These are phyloP conservation scores for Chymomyza caudatula DNA, from an alignment of 2,888 invertebrate genomes.

Conservation along the genomic window DNA sequence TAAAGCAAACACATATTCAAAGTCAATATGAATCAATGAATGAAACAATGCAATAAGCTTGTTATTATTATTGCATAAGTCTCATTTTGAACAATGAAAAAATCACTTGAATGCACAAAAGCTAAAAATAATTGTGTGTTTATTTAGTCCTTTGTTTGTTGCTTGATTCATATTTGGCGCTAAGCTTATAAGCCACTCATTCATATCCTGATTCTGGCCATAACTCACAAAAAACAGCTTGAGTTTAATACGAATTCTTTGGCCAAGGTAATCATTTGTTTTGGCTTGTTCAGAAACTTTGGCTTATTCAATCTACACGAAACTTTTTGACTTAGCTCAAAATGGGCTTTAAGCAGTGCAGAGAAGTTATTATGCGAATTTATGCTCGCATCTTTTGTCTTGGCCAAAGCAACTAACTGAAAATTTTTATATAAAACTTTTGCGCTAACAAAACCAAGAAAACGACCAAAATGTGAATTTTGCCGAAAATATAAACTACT, in stretches of 20 bases:
- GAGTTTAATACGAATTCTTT: background rate
- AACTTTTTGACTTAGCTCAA: background rate
- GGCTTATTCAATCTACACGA: background rate
- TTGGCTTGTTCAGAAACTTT: background rate
- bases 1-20: background rate
- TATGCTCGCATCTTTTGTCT: background rate
- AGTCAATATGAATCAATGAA: background rate
- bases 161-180: background rate
- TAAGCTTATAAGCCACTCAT: background rate
- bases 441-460: slow-evolving; percentile 10
- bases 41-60: background rate
- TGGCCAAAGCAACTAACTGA: background rate
- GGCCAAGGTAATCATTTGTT: background rate
- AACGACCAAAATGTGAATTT: background rate
- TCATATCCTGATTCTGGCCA: background rate
- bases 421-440: background rate
- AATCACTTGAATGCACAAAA: background rate
- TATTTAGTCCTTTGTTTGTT: background rate
- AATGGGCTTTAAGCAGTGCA: background rate
- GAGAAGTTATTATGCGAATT: slow-evolving; percentile 1
- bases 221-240: background rate
- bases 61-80: background rate
- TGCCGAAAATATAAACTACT: background rate
- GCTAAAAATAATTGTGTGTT: background rate
- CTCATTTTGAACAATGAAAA: background rate